Conservation (phyloP, 2,797 vertebrate species). For the Cynopterus sphinx region DNA sequence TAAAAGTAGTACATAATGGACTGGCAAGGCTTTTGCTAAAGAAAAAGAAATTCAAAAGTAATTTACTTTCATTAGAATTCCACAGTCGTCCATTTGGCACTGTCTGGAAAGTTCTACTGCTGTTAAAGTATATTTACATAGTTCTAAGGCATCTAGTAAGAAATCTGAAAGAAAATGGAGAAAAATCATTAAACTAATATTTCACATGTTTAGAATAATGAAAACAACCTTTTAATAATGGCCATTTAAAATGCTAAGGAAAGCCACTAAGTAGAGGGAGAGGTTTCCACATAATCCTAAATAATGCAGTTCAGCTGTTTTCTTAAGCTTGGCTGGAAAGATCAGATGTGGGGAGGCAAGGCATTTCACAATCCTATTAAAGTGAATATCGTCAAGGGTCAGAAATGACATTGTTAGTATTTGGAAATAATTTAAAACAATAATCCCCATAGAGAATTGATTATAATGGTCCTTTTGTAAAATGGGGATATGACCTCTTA, state of each 20-base stretch:
- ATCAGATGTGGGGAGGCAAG: not conserved
- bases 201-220: not conserved
- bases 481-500: not conserved
- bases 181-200: not conserved
- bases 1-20: not conserved
- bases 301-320: not conserved
- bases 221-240: not conserved
- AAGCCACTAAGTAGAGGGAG: not conserved
- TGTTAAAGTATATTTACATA: conserved; percentile 92
- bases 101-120: conserved; percentile 95
- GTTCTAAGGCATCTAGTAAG: conserved; percentile 93
- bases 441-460: not conserved
- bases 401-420: not conserved
- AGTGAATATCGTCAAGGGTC: not conserved
- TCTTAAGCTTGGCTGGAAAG: not conserved
- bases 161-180: conserved; percentile 87
- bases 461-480: not conserved
- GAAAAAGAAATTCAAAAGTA: conserved; percentile 4
- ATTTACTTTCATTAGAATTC: conserved; percentile 91
- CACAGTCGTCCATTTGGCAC: conserved; percentile 95
- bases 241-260: not conserved
- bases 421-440: not conserved
- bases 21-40: not conserved
- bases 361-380: not conserved
- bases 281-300: not conserved